These are phyloP conservation scores for Porites divaricata DNA, from an alignment of 92 coral and sea anemone species.

Conservation along the genomic window DNA sequence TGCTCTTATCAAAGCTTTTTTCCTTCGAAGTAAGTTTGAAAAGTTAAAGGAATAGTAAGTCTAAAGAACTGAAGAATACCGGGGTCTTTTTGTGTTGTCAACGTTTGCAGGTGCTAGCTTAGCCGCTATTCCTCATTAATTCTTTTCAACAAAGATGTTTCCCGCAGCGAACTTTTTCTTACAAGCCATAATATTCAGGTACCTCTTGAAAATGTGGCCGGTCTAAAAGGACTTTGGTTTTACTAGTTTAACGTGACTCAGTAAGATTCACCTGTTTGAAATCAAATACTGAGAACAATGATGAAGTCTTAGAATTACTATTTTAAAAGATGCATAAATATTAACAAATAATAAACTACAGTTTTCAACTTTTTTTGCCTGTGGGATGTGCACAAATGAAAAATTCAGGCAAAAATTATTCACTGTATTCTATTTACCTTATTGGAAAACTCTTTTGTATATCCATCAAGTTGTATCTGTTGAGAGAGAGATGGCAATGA, in stretches of 20 bases:
- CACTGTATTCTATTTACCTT: neutral
- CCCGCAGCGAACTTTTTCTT: slow-evolving; percentile 19
- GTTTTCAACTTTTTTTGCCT: neutral
- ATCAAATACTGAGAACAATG: neutral
- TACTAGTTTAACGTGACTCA: slow-evolving; percentile 9
- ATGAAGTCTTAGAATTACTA: too few species aligned
- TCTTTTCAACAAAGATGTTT: slow-evolving; percentile 8
- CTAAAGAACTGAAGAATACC: neutral
- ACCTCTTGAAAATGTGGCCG: neutral
- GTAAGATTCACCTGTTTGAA: neutral
- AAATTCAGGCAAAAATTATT: neutral
- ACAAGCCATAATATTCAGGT: slow-evolving; percentile 29
- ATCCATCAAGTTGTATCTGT: slow-evolving; percentile 31
- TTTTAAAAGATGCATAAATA: neutral
- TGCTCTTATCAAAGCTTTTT: too few species aligned
- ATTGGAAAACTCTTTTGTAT: neutral
- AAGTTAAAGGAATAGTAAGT: neutral
- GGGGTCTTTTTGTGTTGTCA: neutral
- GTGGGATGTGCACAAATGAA: neutral
- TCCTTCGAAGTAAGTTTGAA: neutral
- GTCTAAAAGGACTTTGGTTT: neutral
- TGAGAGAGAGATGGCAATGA: neutral
- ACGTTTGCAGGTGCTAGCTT: slow-evolving; percentile 15
- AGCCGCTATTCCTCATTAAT: too few species aligned
- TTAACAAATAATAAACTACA: neutral